phyloP scores from a whole-genome alignment of 2,797 vertebrate species.

The Diglossa cyanea region DNA sequence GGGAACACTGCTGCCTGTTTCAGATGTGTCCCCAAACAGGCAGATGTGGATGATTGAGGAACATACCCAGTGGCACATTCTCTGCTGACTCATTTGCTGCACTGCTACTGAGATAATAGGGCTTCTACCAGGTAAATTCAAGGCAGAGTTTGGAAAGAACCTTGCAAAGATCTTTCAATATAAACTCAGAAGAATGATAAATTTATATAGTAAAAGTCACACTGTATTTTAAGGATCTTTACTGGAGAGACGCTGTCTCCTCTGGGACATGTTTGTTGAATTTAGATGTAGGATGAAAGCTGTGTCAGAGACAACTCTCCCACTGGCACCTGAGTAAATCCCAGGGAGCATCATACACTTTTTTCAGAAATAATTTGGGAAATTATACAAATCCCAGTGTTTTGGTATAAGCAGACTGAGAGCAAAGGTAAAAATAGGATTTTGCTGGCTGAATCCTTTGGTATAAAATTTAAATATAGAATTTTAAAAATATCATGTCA shows the following conservation, averaged over 20 bases:
- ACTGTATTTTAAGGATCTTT: background rate
- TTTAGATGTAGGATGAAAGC: background rate
- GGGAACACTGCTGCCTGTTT: background rate
- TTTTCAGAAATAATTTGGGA: background rate
- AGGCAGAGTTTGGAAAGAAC: background rate
- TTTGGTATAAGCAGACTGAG: background rate
- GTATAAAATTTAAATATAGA: background rate
- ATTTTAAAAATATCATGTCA: background rate
- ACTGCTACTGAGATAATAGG: background rate
- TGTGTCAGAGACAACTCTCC: background rate
- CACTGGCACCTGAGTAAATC: background rate
- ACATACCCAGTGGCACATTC: background rate
- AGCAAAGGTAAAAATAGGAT: background rate
- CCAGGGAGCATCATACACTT: background rate
- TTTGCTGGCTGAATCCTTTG: background rate
- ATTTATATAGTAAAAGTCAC: background rate
- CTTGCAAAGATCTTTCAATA: background rate
- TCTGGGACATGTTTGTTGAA: background rate
- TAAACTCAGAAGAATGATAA: background rate
- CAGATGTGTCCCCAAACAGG: background rate
- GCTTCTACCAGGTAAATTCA: background rate
- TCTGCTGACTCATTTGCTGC: conserved; percentile 32
- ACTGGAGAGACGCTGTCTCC: background rate
- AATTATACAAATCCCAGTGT: background rate
- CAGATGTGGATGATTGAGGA: conserved; percentile 10